These are phyloP conservation scores for Anoncus sp. DNA, from an alignment of 2,888 invertebrate species.

Conservation along the genomic window DNA sequence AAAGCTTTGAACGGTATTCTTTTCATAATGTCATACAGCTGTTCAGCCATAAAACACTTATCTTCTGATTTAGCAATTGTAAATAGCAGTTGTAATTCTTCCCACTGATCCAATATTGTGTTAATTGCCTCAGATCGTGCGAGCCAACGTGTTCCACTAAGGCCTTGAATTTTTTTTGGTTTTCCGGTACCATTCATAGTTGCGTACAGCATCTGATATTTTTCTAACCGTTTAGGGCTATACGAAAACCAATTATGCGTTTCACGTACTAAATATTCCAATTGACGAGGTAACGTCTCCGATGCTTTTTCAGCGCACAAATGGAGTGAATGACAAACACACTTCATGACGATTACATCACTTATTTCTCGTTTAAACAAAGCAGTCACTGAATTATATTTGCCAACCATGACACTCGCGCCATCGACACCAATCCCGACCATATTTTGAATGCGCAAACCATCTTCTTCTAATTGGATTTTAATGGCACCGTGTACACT, in stretches of 20 bases:
- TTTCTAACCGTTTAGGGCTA: slow-evolving; percentile 68
- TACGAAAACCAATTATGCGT: slow-evolving; percentile 71
- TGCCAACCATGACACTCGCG: slow-evolving; percentile 69
- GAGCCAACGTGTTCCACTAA: slow-evolving; percentile 68
- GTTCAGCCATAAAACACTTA: slow-evolving; percentile 69
- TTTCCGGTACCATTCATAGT: slow-evolving; percentile 59
- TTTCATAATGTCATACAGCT: slow-evolving; percentile 67
- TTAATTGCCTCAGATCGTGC: slow-evolving; percentile 66
- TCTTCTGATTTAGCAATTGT: slow-evolving; percentile 67
- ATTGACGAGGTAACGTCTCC: slow-evolving; percentile 58
- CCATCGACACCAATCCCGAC: slow-evolving; percentile 70
- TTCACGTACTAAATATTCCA: slow-evolving; percentile 68
- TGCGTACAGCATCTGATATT: slow-evolving; percentile 66
- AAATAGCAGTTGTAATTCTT: slow-evolving; percentile 71
- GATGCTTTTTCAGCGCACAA: slow-evolving; percentile 61
- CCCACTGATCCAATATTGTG: slow-evolving; percentile 73
- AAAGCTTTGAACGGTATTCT: slow-evolving; percentile 63
- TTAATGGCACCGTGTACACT: slow-evolving; percentile 43
- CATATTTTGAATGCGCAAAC: slow-evolving; percentile 63
- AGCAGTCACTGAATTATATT: slow-evolving; percentile 65
- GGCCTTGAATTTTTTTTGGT: slow-evolving; percentile 67
- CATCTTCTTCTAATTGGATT: slow-evolving; percentile 62
- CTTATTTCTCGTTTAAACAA: slow-evolving; percentile 61
- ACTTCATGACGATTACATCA: slow-evolving; percentile 56
- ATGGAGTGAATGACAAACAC: slow-evolving; percentile 61